Evolutionary conservation across 2,888 invertebrate species (phyloP), one percentile per base, ranked within the genome.

Genomic region (Sarcophaga variegata): DNA sequence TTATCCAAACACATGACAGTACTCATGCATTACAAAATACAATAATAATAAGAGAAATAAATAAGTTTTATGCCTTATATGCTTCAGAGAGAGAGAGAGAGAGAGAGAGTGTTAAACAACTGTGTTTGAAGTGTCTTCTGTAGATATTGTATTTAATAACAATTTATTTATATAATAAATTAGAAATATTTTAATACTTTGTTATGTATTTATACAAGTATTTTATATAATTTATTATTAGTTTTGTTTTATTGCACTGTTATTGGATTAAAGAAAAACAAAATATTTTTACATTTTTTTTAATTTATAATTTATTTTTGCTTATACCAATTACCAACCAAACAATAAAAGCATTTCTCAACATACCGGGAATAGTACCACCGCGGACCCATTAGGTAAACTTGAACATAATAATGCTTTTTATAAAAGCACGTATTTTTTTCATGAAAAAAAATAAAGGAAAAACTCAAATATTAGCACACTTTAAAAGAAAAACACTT

Each of bases 321-420:
- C 69, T 83, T 83, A 83, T 74, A 86, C 59, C 76, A 85, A 81
- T 82, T 71, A 70, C 20, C 77, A 74, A 70, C 66, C 86, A 85
- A 88, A 86, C 74, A 75, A 83, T 49, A 71, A 85, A 92, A 92
- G 92, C 92, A 88, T 92, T 92, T 91, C 90, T 92, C 88, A 92
- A 92, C 90, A 92, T 92, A 89, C 92, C 92, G 88, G 92, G 92
- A 91, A 92, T 92, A 89, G 90, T 90, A 90, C 91, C 91, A 87
- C 91, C 92, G 88, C 91, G 92, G 92, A 91, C 90, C 81, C 91
- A 92, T 91, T 92, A 92, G 92, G 92, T 92, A 92, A 92, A 91
- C 85, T 79, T 60, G 59, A 81, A 74, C 62, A 82, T 76, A 81
- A 80, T 85, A 72, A 63, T 67, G 84, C 76, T 75, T 78, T 20